Conservation (phyloP, 2,797 vertebrate species). For the Moxostoma hubbsi region DNA sequence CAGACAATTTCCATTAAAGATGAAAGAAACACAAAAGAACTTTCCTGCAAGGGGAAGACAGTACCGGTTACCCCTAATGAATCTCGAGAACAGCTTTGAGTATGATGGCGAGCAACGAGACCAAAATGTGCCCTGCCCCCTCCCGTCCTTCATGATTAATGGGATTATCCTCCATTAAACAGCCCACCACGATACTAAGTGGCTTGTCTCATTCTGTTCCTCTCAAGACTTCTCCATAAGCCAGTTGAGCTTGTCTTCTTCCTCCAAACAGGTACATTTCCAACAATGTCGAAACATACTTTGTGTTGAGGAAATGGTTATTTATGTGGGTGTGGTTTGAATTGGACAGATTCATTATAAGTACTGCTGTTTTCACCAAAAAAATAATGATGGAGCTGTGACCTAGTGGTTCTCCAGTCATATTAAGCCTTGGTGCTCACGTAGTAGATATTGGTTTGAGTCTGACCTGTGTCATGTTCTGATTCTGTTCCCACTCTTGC, state of each 20-base stretch:
- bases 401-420: background rate
- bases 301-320: slow-evolving; percentile 7
- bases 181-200: slow-evolving; percentile 35
- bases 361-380: background rate
- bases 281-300: background rate
- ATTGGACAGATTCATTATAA: background rate
- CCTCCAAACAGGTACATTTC: slow-evolving; percentile 3
- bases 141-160: slow-evolving; percentile 43
- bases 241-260: slow-evolving; percentile 6
- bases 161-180: slow-evolving; percentile 53
- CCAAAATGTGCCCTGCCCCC: slow-evolving; percentile 3
- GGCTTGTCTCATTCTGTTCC: slow-evolving; percentile 33
- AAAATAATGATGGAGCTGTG: background rate
- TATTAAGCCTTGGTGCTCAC: background rate
- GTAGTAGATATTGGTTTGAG: background rate
- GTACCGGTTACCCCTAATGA: background rate
- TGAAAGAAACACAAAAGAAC: slow-evolving; percentile 3
- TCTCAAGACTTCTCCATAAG: slow-evolving; percentile 30
- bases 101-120: slow-evolving; percentile 23
- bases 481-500: background rate
- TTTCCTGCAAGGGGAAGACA: slow-evolving; percentile 5
- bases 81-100: slow-evolving; percentile 14
- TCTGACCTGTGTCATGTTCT: background rate
- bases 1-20: slow-evolving; percentile 3
- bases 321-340: background rate